A percentile compares a stretch with the other conserved stretches of the same genome.
Conservation (phyloP, 92 coral and sea anemone genomes). For the Epizoanthus ramosus region DNA sequence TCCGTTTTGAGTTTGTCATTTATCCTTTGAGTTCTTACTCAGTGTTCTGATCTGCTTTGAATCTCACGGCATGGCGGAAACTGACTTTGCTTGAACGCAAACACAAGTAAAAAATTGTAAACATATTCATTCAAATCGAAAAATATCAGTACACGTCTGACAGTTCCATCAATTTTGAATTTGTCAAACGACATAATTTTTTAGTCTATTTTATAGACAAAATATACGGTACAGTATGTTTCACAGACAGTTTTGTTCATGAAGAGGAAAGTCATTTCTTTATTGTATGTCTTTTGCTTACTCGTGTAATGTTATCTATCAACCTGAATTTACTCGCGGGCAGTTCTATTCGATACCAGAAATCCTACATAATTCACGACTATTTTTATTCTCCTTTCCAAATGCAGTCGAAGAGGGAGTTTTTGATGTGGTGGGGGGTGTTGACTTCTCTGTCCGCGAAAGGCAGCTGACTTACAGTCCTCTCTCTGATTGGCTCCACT, state of each 20-base stretch:
- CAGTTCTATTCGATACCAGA: neutral
- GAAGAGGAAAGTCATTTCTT: too few relatives aligned
- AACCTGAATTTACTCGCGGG: neutral
- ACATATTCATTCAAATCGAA: neutral
- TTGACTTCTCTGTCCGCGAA: neutral
- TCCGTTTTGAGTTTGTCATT: too few relatives aligned
- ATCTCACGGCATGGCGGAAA: neutral
- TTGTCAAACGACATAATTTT: slow-evolving; percentile 6
- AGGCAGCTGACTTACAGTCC: slow-evolving; percentile 1
- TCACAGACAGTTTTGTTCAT: too few relatives aligned
- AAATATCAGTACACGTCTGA: neutral
- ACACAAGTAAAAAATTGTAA: neutral
- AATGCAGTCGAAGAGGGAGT: neutral
- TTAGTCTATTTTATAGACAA: slow-evolving; percentile 1
- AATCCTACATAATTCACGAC: slow-evolving; percentile 6
- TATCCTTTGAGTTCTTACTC: too few relatives aligned
- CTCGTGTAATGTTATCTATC: neutral
- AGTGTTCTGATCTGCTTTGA: too few relatives aligned
- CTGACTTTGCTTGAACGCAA: too few relatives aligned
- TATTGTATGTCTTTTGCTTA: too few relatives aligned
- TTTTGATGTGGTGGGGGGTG: neutral
- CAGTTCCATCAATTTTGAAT: neutral
- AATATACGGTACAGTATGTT: neutral
- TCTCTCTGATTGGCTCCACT: slow-evolving; percentile 18
- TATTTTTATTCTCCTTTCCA: neutral